Evolutionary conservation across 2,797 vertebrate genomes (phyloP).

Genomic region (Corythornis leucogaster): DNA sequence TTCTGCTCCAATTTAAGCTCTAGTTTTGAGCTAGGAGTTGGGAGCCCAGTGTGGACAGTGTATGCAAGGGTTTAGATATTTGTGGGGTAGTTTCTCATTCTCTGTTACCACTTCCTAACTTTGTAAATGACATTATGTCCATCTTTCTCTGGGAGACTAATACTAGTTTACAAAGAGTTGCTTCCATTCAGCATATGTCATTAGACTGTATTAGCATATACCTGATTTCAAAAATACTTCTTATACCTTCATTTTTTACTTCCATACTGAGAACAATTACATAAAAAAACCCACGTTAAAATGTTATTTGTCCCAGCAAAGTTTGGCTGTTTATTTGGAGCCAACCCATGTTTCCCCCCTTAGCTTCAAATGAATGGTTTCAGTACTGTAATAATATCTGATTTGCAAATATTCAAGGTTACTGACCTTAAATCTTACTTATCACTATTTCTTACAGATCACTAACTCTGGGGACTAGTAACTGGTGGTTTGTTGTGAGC

Average conservation of each 20-base stretch:
- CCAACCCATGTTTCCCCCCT: accelerated
- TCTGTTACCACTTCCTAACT: background rate
- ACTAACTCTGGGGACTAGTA: background rate
- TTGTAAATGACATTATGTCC: too few species aligned
- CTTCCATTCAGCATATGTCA: background rate
- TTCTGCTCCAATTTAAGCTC: background rate
- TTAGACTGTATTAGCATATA: background rate
- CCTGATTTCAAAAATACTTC: background rate
- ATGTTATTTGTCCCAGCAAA: background rate
- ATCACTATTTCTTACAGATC: background rate
- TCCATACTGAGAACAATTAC: background rate
- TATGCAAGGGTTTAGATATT: background rate
- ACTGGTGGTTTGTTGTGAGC: background rate
- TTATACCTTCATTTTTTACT: background rate
- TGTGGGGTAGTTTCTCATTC: background rate
- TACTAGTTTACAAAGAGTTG: background rate
- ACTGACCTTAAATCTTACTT: too few species aligned
- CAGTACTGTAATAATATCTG: background rate
- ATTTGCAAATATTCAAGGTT: background rate
- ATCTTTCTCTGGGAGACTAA: background rate
- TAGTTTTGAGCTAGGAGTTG: background rate
- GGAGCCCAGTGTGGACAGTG: background rate
- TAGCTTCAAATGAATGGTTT: background rate
- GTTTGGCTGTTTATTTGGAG: background rate
- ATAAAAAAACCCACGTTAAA: too few species aligned